Evolutionary conservation across 92 coral and sea anemone genomes (phyloP).

Genomic region (Actinernus sp.): DNA sequence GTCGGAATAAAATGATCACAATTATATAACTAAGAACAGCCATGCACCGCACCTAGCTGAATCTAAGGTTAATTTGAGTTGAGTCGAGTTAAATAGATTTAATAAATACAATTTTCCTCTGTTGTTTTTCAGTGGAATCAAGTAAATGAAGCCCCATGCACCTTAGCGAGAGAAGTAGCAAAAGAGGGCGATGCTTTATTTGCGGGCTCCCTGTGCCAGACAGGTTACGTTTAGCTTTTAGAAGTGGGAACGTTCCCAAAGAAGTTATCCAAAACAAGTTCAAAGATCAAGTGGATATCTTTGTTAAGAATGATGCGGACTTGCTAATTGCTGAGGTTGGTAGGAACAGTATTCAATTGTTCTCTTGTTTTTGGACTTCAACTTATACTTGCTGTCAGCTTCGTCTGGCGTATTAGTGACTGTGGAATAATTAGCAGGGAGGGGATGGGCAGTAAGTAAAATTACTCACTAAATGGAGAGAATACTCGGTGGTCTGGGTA

Average conservation of each 20-base stretch:
- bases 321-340: slow-evolving; percentile 82
- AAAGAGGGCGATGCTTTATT: slow-evolving; percentile 50
- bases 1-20: no score
- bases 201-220: slow-evolving; percentile 72
- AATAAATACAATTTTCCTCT: no score
- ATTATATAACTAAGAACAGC: no score
- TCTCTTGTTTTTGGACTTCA: not conserved
- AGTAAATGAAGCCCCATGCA: slow-evolving; percentile 72
- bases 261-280: slow-evolving; percentile 59
- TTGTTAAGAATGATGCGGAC: slow-evolving; percentile 60
- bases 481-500: not conserved
- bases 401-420: not conserved
- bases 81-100: no score
- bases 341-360: not conserved
- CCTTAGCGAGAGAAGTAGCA: slow-evolving; percentile 61
- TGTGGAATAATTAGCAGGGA: not conserved
- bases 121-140: slow-evolving; percentile 35
- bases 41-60: no score
- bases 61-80: no score
- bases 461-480: not conserved
- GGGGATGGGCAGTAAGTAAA: no score
- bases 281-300: slow-evolving; percentile 60
- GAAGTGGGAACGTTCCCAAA: slow-evolving; percentile 50
- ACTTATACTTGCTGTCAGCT: not conserved
- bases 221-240: slow-evolving; percentile 28